phyloP scores from a whole-genome alignment of 2,888 invertebrate genomes.

The Drosophila fulvimacula region DNA sequence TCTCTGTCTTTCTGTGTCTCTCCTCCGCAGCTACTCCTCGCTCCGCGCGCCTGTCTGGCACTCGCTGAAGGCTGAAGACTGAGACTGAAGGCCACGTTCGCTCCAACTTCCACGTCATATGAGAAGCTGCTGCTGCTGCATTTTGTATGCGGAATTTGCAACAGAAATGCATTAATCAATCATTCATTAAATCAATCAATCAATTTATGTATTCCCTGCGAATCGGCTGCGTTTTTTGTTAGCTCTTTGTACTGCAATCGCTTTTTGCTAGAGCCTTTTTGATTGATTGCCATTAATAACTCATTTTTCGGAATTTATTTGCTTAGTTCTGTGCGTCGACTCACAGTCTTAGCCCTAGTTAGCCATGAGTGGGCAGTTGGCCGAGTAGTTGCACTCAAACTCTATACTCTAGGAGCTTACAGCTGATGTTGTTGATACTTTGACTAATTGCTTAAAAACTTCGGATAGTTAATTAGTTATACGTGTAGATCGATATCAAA shows the following conservation, averaged over 20 bases:
- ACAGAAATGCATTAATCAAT: slow-evolving; percentile 81
- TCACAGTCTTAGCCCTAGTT: slow-evolving; percentile 39
- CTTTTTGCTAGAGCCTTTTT: slow-evolving; percentile 53
- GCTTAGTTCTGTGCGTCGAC: slow-evolving; percentile 35
- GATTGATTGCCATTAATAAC: slow-evolving; percentile 81
- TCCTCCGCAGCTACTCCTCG: slow-evolving; percentile 22
- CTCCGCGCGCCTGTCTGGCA: slow-evolving; percentile 77
- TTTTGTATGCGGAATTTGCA: slow-evolving; percentile 80
- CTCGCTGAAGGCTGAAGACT: slow-evolving; percentile 56
- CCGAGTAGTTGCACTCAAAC: slow-evolving; percentile 35
- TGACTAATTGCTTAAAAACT: slow-evolving; percentile 32
- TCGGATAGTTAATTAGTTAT: slow-evolving; percentile 9
- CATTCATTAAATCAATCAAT: slow-evolving; percentile 83
- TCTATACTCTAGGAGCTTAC: slow-evolving; percentile 5
- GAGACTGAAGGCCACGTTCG: slow-evolving; percentile 68
- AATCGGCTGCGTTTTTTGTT: slow-evolving; percentile 26
- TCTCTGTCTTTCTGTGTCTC: neutral
- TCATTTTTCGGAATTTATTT: slow-evolving; percentile 70
- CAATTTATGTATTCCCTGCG: slow-evolving; percentile 71
- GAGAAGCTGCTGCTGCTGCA: slow-evolving; percentile 50
- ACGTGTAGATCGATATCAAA: neutral
- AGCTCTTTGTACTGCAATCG: slow-evolving; percentile 45
- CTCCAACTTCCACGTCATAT: slow-evolving; percentile 36
- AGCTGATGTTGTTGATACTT: slow-evolving; percentile 12
- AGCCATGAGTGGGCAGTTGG: slow-evolving; percentile 40